Conservation (phyloP, 2,113 vertebrate genomes). For the Sapayoa aenigma region DNA sequence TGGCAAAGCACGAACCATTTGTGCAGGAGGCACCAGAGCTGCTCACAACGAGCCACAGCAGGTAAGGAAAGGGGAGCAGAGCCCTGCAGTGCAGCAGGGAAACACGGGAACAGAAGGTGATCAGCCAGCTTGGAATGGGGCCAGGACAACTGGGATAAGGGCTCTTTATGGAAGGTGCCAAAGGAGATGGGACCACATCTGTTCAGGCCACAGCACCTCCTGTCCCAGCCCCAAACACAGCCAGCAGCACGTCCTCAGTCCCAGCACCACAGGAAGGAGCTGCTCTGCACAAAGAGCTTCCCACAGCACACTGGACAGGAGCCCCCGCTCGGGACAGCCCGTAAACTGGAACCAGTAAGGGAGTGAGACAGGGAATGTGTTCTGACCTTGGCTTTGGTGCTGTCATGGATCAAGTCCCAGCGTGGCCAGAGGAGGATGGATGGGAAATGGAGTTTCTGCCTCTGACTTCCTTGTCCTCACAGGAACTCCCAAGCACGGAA, state of each 20-base stretch:
- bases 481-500: not conserved
- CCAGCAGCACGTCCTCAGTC: too few relatives aligned
- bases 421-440: not conserved
- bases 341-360: too few relatives aligned
- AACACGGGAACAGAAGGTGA: not conserved
- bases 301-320: too few relatives aligned
- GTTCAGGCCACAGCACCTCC: not conserved
- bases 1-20: not conserved
- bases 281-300: too few relatives aligned
- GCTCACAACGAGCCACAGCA: not conserved
- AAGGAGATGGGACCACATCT: not conserved
- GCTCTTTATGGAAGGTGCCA: not conserved
- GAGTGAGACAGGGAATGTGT: too few relatives aligned
- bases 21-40: not conserved
- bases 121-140: not conserved
- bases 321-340: too few relatives aligned
- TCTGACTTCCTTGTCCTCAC: not conserved
- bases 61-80: not conserved
- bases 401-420: fast-evolving
- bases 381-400: too few relatives aligned
- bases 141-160: not conserved
- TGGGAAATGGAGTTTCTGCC: not conserved
- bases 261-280: too few relatives aligned
- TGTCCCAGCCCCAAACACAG: too few relatives aligned
- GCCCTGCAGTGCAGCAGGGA: not conserved